These are phyloP conservation scores for Polydrusus pterygomalis DNA, from an alignment of 2,888 invertebrate genomes.

Conservation along the genomic window DNA sequence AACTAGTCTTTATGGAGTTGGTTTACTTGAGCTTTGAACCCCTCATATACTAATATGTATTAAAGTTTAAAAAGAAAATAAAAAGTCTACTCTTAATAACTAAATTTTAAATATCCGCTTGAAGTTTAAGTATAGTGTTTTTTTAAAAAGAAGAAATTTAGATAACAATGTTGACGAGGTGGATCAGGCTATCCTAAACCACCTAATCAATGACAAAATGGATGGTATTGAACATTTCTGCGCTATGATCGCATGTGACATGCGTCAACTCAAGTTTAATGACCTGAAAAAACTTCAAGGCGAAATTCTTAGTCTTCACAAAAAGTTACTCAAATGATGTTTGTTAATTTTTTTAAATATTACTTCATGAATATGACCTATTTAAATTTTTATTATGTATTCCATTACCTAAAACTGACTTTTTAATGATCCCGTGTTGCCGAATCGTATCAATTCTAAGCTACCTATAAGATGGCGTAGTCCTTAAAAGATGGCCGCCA, in stretches of 20 bases:
- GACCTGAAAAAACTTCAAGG: no score
- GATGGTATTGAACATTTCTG: not conserved
- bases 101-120: no score
- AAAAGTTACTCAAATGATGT: not conserved
- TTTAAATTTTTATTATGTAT: not conserved
- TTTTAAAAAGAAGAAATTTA: not conserved
- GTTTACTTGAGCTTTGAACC: no score
- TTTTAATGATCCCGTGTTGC: not conserved
- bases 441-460: no score
- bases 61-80: no score
- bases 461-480: no score
- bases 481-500: no score
- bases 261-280: not conserved
- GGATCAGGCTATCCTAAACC: not conserved
- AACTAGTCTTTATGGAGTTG: no score
- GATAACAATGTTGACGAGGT: not conserved
- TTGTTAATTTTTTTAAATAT: not conserved
- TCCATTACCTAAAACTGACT: not conserved
- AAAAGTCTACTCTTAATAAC: no score
- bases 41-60: no score
- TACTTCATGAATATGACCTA: not conserved
- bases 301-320: not conserved
- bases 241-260: not conserved
- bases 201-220: not conserved
- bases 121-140: no score